Evolutionary conservation across 64 coral and sea anemone species (phyloP), one percentile per base, ranked within the genome.

Genomic region (Actinia tenebrosa): DNA sequence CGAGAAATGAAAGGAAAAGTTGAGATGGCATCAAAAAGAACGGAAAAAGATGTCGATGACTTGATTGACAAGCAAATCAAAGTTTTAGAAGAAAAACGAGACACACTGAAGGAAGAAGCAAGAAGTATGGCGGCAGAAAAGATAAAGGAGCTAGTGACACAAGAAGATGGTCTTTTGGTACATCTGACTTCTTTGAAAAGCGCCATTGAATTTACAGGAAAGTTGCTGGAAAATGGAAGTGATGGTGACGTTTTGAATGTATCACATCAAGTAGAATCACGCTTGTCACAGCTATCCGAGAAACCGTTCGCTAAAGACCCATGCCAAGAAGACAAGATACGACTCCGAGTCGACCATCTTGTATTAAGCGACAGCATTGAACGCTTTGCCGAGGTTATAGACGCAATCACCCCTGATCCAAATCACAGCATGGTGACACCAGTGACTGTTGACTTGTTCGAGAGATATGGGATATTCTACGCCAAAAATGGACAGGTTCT

Each of bases 311-410:
- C 19, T 23, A 66, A 20, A 66, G n/a, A 66, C n/a, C 63, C 63
- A 58, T 66, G 63, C 63, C 63, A 61, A 61, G 60, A 66, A 66
- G 63, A 66, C 63, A 66, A n/a, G n/a, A 66, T 66, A 66, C 63
- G 63, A 23, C 63, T 66, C 63, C 5, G 10, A 66, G 19, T n/a
- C 63, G 20, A 66, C 22, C 19, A 66, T 23, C 5, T n/a, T 3
- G n/a, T 23, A 7, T 66, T 66, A 5, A 25, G 63, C 63, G 63
- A 66, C n/a, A 23, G 63, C 20, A 5, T 66, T 66, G 63, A 66
- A 66, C 63, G n/a, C 22, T 66, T 66, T 10, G 63, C 63, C 3
- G 63, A 66, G 15, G 63, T 66, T 5, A 66, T 23, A n/a, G 63
- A 66, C 63, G 63, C 63, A 5, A 66, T n/a, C 63, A n/a, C 16